These are phyloP conservation scores for Synanthedon formicaeformis DNA, from an alignment of 2,888 invertebrate species.

Conservation along the genomic window DNA sequence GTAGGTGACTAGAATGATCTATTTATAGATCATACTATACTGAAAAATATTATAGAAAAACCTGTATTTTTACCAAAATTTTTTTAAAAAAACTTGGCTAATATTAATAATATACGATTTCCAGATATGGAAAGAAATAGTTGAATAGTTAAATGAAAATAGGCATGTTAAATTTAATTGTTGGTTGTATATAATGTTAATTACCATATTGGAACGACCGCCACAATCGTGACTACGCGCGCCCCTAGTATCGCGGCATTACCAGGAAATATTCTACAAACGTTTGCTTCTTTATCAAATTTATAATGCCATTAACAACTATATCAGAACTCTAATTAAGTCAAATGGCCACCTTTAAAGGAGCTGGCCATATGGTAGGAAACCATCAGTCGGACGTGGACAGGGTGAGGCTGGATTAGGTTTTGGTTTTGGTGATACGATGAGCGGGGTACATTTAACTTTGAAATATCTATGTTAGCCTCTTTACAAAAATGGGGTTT, in stretches of 20 bases:
- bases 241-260: not conserved
- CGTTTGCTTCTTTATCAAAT: conserved; percentile 8
- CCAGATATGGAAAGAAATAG: too few relatives aligned
- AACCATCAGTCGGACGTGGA: conserved; percentile 1
- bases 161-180: too few relatives aligned
- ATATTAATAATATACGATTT: too few relatives aligned
- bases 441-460: too few relatives aligned
- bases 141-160: too few relatives aligned
- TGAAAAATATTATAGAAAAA: too few relatives aligned
- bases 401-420: not conserved
- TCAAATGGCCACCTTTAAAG: not conserved
- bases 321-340: conserved; percentile 8
- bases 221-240: not conserved
- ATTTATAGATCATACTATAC: too few relatives aligned
- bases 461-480: too few relatives aligned
- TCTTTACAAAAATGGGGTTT: too few relatives aligned
- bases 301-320: conserved; percentile 10
- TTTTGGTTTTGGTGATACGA: not conserved
- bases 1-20: too few relatives aligned
- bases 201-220: not conserved
- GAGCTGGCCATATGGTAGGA: conserved; percentile 1
- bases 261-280: not conserved
- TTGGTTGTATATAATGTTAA: not conserved
- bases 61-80: too few relatives aligned
- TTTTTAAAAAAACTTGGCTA: too few relatives aligned